These are phyloP conservation scores for Amphimallon solstitiale DNA, from an alignment of 2,888 invertebrate species.

Conservation along the genomic window DNA sequence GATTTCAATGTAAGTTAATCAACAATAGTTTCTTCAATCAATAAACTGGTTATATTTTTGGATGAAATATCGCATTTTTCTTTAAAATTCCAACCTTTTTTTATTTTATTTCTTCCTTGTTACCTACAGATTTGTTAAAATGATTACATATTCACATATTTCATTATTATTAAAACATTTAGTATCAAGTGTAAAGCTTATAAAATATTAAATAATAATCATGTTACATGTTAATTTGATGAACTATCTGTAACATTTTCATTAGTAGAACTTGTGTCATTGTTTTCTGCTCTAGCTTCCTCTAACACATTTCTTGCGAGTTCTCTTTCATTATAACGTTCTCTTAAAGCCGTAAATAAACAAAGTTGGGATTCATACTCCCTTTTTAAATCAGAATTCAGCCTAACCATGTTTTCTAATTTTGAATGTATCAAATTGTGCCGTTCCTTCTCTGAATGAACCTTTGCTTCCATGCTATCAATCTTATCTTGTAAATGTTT, in stretches of 20 bases:
- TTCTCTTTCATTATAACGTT: conserved; percentile 58
- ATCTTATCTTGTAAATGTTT: conserved; percentile 77
- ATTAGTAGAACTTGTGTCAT: conserved; percentile 6
- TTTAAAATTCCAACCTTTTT: not conserved
- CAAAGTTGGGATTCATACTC: conserved; percentile 83
- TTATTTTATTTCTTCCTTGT: conserved; percentile 1
- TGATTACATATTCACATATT: not conserved
- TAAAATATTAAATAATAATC: not conserved
- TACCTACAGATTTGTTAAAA: conserved; percentile 1
- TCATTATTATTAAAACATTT: not conserved
- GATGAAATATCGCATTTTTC: not conserved
- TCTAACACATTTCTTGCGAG: conserved; percentile 49
- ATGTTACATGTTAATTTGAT: conserved; percentile 14
- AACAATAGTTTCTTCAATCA: conserved; percentile 39
- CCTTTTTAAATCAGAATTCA: conserved; percentile 79
- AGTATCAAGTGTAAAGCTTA: conserved; percentile 11
- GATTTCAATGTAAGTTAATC: conserved; percentile 25
- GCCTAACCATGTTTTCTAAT: conserved; percentile 75
- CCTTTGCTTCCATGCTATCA: conserved; percentile 74
- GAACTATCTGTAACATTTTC: conserved; percentile 20
- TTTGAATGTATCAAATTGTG: conserved; percentile 75
- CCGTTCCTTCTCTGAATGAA: conserved; percentile 77
- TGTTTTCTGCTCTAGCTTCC: not conserved
- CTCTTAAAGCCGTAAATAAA: conserved; percentile 70
- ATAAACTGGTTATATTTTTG: conserved; percentile 41